Base-by-base conservation (phyloP, 30 jellyfish, hydroid and myxozoan genomes). In the Phacellophora camtschatica region DNA sequence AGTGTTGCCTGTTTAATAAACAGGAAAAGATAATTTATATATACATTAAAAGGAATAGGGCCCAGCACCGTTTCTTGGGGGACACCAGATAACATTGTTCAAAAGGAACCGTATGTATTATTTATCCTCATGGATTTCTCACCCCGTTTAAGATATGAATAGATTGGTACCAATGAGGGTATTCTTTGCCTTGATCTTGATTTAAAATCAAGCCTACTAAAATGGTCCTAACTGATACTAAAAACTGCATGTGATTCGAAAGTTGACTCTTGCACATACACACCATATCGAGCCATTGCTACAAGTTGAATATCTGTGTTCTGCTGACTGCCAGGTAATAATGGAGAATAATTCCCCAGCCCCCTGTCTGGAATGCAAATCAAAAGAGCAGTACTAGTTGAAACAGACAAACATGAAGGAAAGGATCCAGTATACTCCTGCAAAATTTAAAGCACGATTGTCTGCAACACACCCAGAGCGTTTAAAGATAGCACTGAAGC, bases 281-380 rank as follows among this genome's bases (percentile, higher is more conserved):
- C 51, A 39, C 0, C 81, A 36, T 42, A 59, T 15, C 23, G 24
- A 59, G 74, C 53, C 74, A 59, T 49, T 27, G 42, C 31, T 27
- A 4, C 81, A 66, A 34, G 51, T 32, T 34, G 81, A 66, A 25
- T 66, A 36, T 41, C 81, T 66, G 64, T 37, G 81, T 36, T 62
- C 81, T 4, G 24, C 35, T 20, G 0, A 18, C 10, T 70, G 84
- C 48, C 71, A 30, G 0, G 31, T 70, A 41, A 2, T 70, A 28
- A 0, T 70, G 31, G n/a, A 43, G 11, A 32, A 37, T 37, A 41
- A n/a, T 9, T 23, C 31, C 35, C 57, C 30, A 62, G 33, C 32
- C 20, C 76, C 30, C 30, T 62, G 76, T 15, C 4, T 15, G 13
- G 22, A 37, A 0, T 65, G 79, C 22, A 34, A 32, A 16, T 65